Conservation (phyloP, 2,888 invertebrate genomes). For the Andrena chrysosceles region DNA sequence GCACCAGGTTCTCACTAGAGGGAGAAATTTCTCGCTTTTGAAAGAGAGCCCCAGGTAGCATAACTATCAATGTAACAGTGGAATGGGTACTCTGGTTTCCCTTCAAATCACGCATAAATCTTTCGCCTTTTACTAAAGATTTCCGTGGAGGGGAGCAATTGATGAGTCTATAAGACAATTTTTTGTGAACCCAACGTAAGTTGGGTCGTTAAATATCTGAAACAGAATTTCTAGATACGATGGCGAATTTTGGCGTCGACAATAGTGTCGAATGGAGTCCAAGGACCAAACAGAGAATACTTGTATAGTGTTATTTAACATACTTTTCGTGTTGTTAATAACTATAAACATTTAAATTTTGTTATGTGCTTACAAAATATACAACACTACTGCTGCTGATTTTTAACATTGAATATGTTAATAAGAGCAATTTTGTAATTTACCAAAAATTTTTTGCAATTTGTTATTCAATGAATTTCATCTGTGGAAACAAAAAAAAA, state of each 20-base stretch:
- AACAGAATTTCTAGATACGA: conserved; percentile 32
- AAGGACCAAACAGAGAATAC: no score
- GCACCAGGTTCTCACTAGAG: background rate
- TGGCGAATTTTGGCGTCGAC: no score
- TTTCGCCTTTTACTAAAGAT: conserved; percentile 86
- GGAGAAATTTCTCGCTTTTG: conserved; percentile 30
- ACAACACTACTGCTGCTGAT: no score
- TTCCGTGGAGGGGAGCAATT: conserved; percentile 81
- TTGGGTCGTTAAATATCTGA: conserved; percentile 62
- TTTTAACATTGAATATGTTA: no score
- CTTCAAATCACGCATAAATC: conserved; percentile 84
- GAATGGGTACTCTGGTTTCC: conserved; percentile 81
- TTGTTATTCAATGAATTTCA: no score
- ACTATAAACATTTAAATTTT: no score
- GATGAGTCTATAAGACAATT: conserved; percentile 80
- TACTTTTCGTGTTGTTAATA: no score
- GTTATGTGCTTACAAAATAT: no score
- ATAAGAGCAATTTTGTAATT: no score
- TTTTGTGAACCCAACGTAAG: conserved; percentile 66
- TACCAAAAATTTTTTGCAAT: no score
- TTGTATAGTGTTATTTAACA: no score
- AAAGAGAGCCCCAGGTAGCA: background rate
- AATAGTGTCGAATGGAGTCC: no score
- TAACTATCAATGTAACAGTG: background rate
- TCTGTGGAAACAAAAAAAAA: background rate